phyloP scores from a whole-genome alignment of 2,113 vertebrate genomes.

The Microtus ochrogaster region DNA sequence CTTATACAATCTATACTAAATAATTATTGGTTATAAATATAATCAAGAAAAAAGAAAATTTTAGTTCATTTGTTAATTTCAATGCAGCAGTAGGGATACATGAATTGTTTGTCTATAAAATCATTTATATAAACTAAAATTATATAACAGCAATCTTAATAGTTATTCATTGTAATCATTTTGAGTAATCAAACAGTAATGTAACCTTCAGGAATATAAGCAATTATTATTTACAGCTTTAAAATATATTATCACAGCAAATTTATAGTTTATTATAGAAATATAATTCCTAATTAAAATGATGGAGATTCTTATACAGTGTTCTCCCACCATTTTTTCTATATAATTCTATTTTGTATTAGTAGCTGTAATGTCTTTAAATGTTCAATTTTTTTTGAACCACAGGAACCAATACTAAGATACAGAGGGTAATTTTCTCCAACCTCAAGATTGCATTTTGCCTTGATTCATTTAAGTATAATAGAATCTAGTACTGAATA shows the following conservation, averaged over 20 bases:
- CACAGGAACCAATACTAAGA: background rate
- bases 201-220: background rate
- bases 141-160: background rate
- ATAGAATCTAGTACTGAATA: conserved; percentile 21
- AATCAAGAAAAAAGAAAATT: background rate
- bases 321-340: background rate
- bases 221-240: background rate
- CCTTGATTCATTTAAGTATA: background rate
- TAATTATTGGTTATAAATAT: background rate
- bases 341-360: background rate
- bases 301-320: background rate
- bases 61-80: background rate
- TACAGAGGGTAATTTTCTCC: background rate
- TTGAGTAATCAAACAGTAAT: background rate
- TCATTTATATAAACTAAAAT: background rate
- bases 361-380: background rate
- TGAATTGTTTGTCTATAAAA: background rate
- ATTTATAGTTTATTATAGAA: background rate
- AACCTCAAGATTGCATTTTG: background rate
- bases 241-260: conserved; percentile 1
- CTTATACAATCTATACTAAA: background rate
- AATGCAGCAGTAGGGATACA: background rate
- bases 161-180: background rate
- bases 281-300: background rate
- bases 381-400: background rate